Evolutionary conservation across 2,888 invertebrate genomes (phyloP), one percentile per base, ranked within the genome.

Genomic region (Actias luna): DNA sequence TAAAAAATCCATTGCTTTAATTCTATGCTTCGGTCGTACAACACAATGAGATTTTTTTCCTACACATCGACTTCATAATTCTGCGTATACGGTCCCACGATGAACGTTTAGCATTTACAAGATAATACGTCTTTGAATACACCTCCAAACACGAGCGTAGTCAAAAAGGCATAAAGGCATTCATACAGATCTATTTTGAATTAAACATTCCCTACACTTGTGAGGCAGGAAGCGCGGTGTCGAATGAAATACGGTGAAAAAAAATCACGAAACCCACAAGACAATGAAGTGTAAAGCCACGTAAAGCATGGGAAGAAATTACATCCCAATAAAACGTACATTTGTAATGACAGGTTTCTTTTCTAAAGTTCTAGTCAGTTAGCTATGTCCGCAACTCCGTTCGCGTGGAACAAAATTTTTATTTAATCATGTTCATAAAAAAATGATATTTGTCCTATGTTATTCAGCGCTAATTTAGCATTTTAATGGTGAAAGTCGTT

Each of bases 151-250:
- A 83, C 74, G 81, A 74, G 69, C 75, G 68, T 80, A 91, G 90
- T 92, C 91, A 82, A 90, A 80, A 92, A 92, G 92, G 92, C 91
- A 92, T 87, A 88, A 91, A 90, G 87, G 88, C 87, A 83, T 78
- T 87, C 81, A 88, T 79, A 79, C 76, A 81, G 76, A 60, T 69
- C 61, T 63, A 59, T 62, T 65, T 70, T 67, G 67, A 77, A 80
- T 84, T 80, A 82, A 84, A 79, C 73, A 77, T 79, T 85, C 84
- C 80, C 78, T 82, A 84, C 89, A 89, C 89, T 90, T 89, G 89
- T 81, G 78, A 72, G 82, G 80, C 92, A 91, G 93, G 93, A 93
- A 91, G 78, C 82, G 84, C 84, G 91, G 90, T 92, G 89, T 93
- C 92, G 85, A 87, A 86, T 93, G 83, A 63, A 69, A 46, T 25